A percentile compares a stretch with the other conserved stretches of the same genome.
These are phyloP conservation scores for Ammodytes marinus DNA, from an alignment of 2,113 vertebrate species.

Conservation along the genomic window DNA sequence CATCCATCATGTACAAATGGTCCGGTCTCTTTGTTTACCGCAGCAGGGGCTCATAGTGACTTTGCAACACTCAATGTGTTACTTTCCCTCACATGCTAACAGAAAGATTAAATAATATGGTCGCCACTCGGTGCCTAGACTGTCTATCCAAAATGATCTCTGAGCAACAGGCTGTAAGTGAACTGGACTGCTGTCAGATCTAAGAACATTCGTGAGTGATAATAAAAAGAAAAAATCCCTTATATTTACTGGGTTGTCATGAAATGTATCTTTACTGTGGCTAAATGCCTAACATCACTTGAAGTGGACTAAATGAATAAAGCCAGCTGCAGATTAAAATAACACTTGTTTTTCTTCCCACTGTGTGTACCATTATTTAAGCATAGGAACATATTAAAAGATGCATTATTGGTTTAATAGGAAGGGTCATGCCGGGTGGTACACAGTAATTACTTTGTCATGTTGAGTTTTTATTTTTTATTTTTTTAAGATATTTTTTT, in stretches of 20 bases:
- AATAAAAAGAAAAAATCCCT: neutral
- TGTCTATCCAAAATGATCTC: conserved; percentile 31
- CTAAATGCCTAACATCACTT: no score
- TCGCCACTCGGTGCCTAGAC: conserved; percentile 25
- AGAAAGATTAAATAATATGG: conserved; percentile 25
- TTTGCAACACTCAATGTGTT: conserved; percentile 38
- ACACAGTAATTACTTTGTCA: no score
- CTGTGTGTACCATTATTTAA: conserved; percentile 10
- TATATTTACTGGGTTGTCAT: neutral
- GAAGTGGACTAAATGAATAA: no score
- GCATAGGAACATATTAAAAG: conserved; percentile 21
- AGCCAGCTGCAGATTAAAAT: neutral
- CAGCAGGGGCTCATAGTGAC: conserved; percentile 51
- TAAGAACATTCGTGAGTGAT: conserved; percentile 13
- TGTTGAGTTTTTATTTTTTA: no score
- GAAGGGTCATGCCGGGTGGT: no score
- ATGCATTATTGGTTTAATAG: conserved; percentile 26
- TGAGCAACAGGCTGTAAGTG: conserved; percentile 28
- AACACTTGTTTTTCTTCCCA: neutral
- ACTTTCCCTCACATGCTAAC: conserved; percentile 36
- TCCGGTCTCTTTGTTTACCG: conserved; percentile 46
- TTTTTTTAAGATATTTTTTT: no score
- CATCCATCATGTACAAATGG: conserved; percentile 33
- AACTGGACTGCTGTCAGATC: conserved; percentile 10
- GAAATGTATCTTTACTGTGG: neutral